phyloP scores from a whole-genome alignment of 64 coral and sea anemone species.

The Montipora cactus region DNA sequence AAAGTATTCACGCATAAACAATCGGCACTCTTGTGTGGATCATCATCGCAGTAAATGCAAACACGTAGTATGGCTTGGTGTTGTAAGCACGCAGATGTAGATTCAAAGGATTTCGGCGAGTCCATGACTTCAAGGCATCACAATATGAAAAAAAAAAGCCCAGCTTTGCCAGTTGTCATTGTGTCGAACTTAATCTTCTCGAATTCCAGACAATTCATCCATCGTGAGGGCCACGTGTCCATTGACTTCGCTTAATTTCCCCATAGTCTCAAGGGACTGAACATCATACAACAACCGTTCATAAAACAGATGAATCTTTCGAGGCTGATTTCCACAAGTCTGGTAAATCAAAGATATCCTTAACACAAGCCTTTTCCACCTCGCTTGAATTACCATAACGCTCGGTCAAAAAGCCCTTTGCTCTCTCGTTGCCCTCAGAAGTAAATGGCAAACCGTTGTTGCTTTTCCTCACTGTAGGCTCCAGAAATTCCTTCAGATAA shows the following conservation, averaged over 20 bases:
- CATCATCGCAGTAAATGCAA: background rate
- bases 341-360: slow-evolving; percentile 59
- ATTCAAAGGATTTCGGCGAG: background rate
- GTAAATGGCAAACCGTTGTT: slow-evolving; percentile 55
- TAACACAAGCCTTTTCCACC: slow-evolving; percentile 25
- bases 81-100: too few species aligned
- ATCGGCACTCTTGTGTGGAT: background rate
- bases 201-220: too few species aligned
- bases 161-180: too few species aligned
- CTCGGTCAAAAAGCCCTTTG: too few species aligned
- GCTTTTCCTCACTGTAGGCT: slow-evolving; percentile 30
- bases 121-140: too few species aligned
- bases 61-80: background rate
- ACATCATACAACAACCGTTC: slow-evolving; percentile 28
- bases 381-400: background rate
- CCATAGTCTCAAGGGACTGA: slow-evolving; percentile 38
- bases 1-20: background rate
- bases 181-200: too few species aligned
- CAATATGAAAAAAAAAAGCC: too few species aligned
- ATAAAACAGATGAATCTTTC: slow-evolving; percentile 51
- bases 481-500: slow-evolving; percentile 53
- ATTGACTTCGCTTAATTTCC: slow-evolving; percentile 36
- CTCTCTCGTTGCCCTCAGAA: too few species aligned
- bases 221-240: background rate
- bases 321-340: slow-evolving; percentile 13